Evolutionary conservation across 2,113 vertebrate species (phyloP), one percentile per base, ranked within the genome.

Genomic region (Aegypius monachus): DNA sequence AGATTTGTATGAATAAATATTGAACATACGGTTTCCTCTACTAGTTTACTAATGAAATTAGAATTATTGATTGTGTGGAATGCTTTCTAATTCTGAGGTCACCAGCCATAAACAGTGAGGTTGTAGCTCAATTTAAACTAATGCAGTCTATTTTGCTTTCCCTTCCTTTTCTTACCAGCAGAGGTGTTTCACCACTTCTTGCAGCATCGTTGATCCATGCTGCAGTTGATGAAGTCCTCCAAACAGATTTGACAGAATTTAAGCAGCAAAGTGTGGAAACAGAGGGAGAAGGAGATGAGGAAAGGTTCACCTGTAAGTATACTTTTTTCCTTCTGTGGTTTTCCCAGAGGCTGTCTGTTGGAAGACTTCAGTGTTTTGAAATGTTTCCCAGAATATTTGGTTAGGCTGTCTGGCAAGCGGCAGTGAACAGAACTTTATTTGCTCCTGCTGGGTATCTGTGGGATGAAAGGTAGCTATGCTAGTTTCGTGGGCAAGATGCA

Each of bases 221-320:
- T 56, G 98, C 99, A 2, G 67, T 98, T 67, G 79, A 97, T 31
- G 97, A 98, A 91, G 93, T 99, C 55, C 98, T 98, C 67, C 98
- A 97, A 83, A 92, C 66, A 36, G 98, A 99, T 94, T 97, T 99
- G 77, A 97, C 96, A 78, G 95, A 98, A 83, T 98, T 98, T 95
- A 93, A 98, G 90, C 98, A 97, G 67, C 90, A 97, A 50, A 88
- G 88, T 80, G 95, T 98, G 47, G 85, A 97, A 83, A 96, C 97
- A 16, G 91, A 97, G 19, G 89, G 95, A 74, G 75, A 83, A 75
- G 92, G 66, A 83, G 56, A 94, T 36, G 86, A 95, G 18, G 96
- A 72, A 62, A 92, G 65, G 13, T 90, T 93, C 29, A 95, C 96
- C 79, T 98, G 99, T 99, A 86, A 98, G 98, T 98, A 68, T 34